Conservation (phyloP, 2,113 vertebrate species). For the Myotis yumanensis region DNA sequence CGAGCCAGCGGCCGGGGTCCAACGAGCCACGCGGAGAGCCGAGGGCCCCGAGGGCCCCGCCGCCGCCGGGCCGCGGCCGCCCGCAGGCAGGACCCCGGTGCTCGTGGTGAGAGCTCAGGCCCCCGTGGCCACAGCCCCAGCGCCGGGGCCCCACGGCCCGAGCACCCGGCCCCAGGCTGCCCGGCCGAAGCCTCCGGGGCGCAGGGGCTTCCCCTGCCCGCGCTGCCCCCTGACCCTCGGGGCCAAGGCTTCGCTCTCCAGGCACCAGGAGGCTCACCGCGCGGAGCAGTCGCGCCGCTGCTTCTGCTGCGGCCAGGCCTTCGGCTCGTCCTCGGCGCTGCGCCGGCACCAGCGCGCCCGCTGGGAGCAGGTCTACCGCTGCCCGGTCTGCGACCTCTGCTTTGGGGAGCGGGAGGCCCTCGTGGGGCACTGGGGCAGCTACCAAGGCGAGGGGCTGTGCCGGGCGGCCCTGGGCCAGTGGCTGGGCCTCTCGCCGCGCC, state of each 20-base stretch:
- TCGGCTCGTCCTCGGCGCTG: neutral
- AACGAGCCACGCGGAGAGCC: neutral
- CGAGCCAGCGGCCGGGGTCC: neutral
- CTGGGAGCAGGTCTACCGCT: conserved; percentile 53
- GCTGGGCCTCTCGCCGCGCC: too few relatives aligned
- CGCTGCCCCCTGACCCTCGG: conserved; percentile 45
- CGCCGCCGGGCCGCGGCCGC: neutral
- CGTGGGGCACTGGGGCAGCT: neutral
- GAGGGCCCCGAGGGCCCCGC: neutral
- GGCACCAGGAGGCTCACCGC: conserved; percentile 57
- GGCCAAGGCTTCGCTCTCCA: conserved; percentile 1
- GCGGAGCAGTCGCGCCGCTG: neutral
- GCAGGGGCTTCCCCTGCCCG: conserved; percentile 42
- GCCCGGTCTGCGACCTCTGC: conserved; percentile 61
- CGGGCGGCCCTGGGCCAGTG: too few relatives aligned
- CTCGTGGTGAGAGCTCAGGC: neutral
- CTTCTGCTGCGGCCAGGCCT: conserved; percentile 31
- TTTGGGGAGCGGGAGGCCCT: conserved; percentile 64
- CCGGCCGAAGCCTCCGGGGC: neutral
- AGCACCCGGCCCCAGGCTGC: neutral
- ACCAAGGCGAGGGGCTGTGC: too few relatives aligned
- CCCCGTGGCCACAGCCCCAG: neutral
- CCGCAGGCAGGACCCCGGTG: neutral
- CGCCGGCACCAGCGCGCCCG: conserved; percentile 41
- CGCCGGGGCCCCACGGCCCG: neutral